Conservation (phyloP, 1,140 invertebrate species). For the Pollicipes pollicipes region DNA sequence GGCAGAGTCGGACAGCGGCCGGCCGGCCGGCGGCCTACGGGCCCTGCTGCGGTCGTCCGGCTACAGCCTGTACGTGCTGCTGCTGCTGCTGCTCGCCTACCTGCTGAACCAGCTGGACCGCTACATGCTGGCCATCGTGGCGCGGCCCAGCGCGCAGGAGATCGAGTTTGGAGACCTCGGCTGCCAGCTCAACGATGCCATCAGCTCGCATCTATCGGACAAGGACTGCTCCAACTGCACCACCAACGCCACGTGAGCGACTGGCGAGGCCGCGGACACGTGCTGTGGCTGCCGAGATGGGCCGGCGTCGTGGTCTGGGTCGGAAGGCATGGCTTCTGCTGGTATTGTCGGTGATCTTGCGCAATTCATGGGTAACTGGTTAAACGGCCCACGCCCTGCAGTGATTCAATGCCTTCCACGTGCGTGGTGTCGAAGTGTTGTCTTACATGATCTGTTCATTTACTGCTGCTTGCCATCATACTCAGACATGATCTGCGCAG, state of each 20-base stretch:
- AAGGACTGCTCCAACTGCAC: background rate
- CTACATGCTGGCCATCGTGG: slow-evolving; percentile 67
- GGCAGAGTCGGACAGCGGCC: no score
- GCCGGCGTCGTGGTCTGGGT: no score
- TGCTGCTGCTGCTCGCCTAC: slow-evolving; percentile 35
- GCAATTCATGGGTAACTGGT: no score
- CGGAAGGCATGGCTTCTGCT: background rate
- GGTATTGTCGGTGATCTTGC: no score
- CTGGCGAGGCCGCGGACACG: background rate
- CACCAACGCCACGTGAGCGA: background rate
- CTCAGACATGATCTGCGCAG: no score
- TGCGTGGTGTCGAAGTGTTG: no score
- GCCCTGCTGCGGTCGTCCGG: slow-evolving; percentile 18
- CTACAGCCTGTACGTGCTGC: background rate
- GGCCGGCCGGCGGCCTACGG: slow-evolving; percentile 21
- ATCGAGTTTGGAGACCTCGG: slow-evolving; percentile 73
- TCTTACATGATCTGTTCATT: no score
- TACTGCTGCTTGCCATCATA: no score
- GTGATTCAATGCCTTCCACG: no score
- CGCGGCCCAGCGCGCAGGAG: slow-evolving; percentile 60
- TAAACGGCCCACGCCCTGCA: no score
- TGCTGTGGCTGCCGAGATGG: background rate
- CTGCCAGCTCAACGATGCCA: slow-evolving; percentile 40
- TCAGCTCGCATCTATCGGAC: background rate
- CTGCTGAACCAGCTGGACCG: slow-evolving; percentile 66